Evolutionary conservation across 2,797 vertebrate species (phyloP).

Genomic region (Paedocypris micromegethes): DNA sequence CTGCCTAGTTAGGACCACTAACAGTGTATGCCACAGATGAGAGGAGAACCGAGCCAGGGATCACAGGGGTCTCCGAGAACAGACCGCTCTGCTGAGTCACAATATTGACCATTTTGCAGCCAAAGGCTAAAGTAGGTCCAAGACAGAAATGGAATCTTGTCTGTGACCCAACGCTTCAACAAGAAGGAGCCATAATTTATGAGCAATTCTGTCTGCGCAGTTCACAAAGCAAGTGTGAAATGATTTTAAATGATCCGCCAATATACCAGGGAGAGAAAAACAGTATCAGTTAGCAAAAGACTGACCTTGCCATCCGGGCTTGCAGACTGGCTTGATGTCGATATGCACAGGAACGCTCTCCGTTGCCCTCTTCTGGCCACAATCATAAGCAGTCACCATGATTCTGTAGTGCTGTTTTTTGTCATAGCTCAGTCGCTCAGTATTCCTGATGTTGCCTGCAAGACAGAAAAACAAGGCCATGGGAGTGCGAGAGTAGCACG

Average conservation of each 20-base stretch:
- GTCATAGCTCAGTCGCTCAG: constrained; percentile 87
- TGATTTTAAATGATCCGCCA: too few species aligned
- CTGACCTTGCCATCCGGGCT: constrained; percentile 97
- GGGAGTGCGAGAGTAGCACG: not conserved
- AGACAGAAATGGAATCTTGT: not conserved
- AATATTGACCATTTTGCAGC: constrained; percentile 4
- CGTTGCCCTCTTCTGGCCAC: constrained; percentile 85
- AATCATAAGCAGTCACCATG: constrained; percentile 91
- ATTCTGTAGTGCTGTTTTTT: constrained; percentile 87
- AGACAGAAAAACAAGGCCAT: constrained; percentile 7
- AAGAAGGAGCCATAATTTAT: too few species aligned
- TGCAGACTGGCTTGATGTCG: constrained; percentile 92
- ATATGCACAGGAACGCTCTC: constrained; percentile 85
- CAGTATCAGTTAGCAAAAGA: not conserved
- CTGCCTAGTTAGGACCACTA: constrained; percentile 39
- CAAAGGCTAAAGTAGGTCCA: not conserved
- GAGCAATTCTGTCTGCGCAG: too few species aligned
- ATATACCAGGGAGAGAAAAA: too few species aligned
- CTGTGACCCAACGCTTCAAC: not conserved
- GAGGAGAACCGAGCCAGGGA: constrained; percentile 10
- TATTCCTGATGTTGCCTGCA: constrained; percentile 93
- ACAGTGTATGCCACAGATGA: constrained; percentile 28
- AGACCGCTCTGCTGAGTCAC: constrained; percentile 9
- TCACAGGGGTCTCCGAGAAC: constrained; percentile 12
- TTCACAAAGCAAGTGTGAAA: too few species aligned